A percentile compares a stretch with the other conserved stretches of the same genome.
phyloP scores from a whole-genome alignment of 2,797 vertebrate species.

The Enteromius anoplus region DNA sequence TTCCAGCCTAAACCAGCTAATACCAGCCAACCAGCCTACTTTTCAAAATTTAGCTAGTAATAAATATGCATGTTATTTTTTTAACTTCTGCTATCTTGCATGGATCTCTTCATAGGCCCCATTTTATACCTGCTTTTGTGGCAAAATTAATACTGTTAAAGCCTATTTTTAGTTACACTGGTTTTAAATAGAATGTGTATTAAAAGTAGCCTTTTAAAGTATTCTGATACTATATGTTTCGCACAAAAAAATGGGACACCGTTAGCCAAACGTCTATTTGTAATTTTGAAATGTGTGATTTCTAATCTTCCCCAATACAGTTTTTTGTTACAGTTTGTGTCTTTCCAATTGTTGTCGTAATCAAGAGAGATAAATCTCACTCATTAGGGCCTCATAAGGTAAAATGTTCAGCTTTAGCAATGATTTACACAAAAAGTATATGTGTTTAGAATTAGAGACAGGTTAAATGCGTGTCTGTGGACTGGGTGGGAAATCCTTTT shows the following conservation, averaged over 20 bases:
- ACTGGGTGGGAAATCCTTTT: neutral
- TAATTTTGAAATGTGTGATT: neutral
- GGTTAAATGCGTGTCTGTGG: neutral
- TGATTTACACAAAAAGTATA: neutral
- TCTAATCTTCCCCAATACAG: slow-evolving; percentile 4
- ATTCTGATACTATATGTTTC: neutral
- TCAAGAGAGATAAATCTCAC: slow-evolving; percentile 34
- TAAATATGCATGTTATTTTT: neutral
- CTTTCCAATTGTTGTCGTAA: slow-evolving; percentile 47
- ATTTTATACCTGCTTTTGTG: neutral
- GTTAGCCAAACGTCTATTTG: neutral
- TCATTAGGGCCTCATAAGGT: slow-evolving; percentile 15
- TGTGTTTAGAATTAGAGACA: slow-evolving; percentile 24
- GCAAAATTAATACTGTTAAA: neutral
- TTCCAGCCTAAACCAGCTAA: too few species aligned
- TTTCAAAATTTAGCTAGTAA: neutral
- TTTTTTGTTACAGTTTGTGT: slow-evolving; percentile 4
- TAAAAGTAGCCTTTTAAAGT: neutral
- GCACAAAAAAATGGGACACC: too few species aligned
- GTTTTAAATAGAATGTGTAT: neutral
- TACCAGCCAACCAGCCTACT: too few species aligned
- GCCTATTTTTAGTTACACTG: neutral
- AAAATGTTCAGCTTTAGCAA: neutral
- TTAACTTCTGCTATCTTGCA: neutral
- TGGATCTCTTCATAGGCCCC: neutral